These are phyloP conservation scores for Phyllostomus hastatus DNA, from an alignment of 2,113 vertebrate species.

Conservation along the genomic window DNA sequence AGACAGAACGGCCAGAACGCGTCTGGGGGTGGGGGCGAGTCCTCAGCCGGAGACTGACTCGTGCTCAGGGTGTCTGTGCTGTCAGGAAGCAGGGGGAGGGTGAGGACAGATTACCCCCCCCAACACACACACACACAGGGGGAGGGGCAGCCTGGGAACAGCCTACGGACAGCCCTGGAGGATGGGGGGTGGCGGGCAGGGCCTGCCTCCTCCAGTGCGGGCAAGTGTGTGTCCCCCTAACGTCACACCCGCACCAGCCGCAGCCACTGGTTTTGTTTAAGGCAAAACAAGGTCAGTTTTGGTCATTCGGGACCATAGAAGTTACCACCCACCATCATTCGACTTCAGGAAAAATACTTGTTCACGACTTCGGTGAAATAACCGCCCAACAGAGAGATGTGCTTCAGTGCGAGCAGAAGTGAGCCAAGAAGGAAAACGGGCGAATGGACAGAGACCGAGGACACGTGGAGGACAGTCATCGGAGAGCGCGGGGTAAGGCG, in stretches of 20 bases:
- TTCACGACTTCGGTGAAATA: background rate
- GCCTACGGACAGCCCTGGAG: fast-evolving
- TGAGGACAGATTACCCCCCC: background rate
- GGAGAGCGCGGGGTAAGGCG: background rate
- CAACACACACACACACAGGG: background rate
- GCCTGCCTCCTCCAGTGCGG: fast-evolving
- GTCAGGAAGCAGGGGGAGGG: too few species aligned
- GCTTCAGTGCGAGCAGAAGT: too few species aligned
- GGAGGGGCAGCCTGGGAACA: too few species aligned
- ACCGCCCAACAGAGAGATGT: background rate
- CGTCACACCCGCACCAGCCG: too few species aligned
- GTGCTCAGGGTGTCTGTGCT: too few species aligned
- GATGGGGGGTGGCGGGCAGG: fast-evolving
- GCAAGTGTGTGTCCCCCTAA: fast-evolving
- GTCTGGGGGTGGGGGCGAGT: too few species aligned
- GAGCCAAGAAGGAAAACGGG: background rate
- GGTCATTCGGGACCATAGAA: too few species aligned
- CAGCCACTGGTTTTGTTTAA: fast-evolving
- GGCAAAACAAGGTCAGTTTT: too few species aligned
- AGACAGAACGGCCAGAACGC: background rate
- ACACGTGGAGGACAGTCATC: fast-evolving
- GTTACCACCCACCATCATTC: background rate
- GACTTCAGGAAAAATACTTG: background rate
- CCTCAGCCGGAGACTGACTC: background rate
- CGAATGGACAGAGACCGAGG: background rate